phyloP scores from a whole-genome alignment of 2,113 vertebrate species.

The Xiphophorus maculatus region DNA sequence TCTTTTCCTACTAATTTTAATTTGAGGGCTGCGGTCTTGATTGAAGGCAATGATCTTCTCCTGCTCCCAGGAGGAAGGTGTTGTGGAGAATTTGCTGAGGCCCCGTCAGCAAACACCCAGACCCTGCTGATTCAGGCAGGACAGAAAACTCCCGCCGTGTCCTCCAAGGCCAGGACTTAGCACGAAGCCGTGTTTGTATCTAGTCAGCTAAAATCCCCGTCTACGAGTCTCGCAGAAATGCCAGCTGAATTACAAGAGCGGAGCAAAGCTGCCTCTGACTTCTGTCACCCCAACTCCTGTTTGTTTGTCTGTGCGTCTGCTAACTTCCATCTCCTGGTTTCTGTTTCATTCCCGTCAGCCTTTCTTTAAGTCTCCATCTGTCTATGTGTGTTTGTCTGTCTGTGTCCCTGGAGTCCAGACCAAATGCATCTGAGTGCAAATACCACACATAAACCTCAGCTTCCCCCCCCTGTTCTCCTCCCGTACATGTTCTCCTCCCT shows the following conservation, averaged over 20 bases:
- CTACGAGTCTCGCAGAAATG: slow-evolving; percentile 25
- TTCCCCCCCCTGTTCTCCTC: slow-evolving; percentile 6
- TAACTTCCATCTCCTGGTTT: slow-evolving; percentile 29
- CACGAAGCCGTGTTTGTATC: slow-evolving; percentile 32
- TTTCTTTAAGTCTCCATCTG: slow-evolving; percentile 60
- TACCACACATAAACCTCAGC: slow-evolving; percentile 46
- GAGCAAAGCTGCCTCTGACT: slow-evolving; percentile 32
- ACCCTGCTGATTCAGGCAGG: slow-evolving; percentile 67
- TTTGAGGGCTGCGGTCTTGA: slow-evolving; percentile 59
- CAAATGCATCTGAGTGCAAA: slow-evolving; percentile 50
- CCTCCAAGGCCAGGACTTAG: slow-evolving; percentile 44
- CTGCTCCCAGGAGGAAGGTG: slow-evolving; percentile 39
- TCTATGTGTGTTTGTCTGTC: slow-evolving; percentile 36
- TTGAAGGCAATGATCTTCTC: slow-evolving; percentile 68
- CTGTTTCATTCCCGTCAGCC: slow-evolving; percentile 17
- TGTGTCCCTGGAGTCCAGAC: slow-evolving; percentile 10
- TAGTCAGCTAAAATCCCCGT: slow-evolving; percentile 60
- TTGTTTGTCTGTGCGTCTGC: slow-evolving; percentile 52
- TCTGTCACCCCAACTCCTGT: slow-evolving; percentile 10
- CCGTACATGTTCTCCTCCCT: neutral
- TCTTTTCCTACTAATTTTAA: slow-evolving; percentile 58
- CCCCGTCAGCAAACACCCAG: slow-evolving; percentile 70
- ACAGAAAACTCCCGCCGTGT: slow-evolving; percentile 36
- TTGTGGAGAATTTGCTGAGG: slow-evolving; percentile 44
- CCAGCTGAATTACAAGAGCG: slow-evolving; percentile 56